Evolutionary conservation across 2,888 invertebrate species (phyloP), one percentile per base, ranked within the genome.

Genomic region (Malthinus flaveolus): DNA sequence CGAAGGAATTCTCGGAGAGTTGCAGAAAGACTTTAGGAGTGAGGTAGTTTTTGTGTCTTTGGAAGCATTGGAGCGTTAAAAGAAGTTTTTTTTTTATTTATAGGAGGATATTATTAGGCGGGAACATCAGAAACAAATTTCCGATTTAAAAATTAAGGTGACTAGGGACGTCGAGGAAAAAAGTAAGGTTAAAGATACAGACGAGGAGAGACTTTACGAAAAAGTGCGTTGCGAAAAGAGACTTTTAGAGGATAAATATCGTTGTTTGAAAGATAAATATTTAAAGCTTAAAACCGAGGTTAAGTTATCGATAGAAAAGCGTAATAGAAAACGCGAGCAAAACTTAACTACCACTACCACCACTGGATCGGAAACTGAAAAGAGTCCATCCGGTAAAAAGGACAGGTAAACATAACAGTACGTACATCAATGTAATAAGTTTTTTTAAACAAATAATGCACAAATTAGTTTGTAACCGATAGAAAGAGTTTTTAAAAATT

Each of bases 251-350:
- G 90, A 91, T 67, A 93, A 93, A 73, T 93, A 93, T 73, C 83
- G 85, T 46, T 88, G 88, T 53, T 80, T 93, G 49, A 92, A 92
- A 75, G 91, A 91, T 72, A 93, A 93, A 76, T 92, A 93, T 69
- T 83, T 88, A 13, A 81, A 89, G 9, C 79, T 93, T 54, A 93
- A 93, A 75, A 89, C 87, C 13, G 91, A 93, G 66, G 89, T 92
- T 7, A 88, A 90, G 76, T 78, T 88, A 23, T 88, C 90, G 0
- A 84, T 91, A 54, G 92, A 92, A 71, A 85, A 88, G 31, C 83
- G 91, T 8, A 89, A 87, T 72, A 80, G 87, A 1, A 81, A 86
- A 0, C 85, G 87, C 66, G 85, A 85, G 73, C 79, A 78, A 65
- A 84, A 84, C 56, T 81, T 83, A 73, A 85, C 87, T 0, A 85